Percentiles rank a stretch among this genome's conserved stretches.
phyloP scores from a whole-genome alignment of 2,113 vertebrate genomes.

The Hassar affinis region DNA sequence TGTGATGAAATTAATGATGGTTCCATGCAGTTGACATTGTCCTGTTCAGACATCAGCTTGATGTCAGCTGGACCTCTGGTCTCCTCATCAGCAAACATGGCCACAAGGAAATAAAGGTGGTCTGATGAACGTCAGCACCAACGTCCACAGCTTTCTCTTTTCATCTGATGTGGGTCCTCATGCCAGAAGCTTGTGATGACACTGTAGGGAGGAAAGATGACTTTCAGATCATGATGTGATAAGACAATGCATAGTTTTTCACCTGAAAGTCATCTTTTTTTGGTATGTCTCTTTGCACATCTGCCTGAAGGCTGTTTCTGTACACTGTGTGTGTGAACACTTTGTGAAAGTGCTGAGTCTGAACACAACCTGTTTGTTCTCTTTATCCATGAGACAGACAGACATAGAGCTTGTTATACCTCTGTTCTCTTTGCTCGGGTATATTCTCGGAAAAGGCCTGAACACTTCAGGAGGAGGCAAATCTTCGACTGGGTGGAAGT shows the following conservation, averaged over 20 bases:
- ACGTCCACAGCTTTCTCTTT: background rate
- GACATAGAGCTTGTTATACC: conserved; percentile 68
- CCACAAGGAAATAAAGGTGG: conserved; percentile 17
- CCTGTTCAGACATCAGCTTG: background rate
- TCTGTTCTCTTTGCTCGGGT: conserved; percentile 90
- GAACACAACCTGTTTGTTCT: conserved; percentile 19
- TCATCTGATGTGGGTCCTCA: conserved; percentile 78
- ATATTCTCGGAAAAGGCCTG: conserved; percentile 85
- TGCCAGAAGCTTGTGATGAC: conserved; percentile 72
- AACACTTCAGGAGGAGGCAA: conserved; percentile 93
- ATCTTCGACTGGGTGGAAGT: conserved; percentile 92
- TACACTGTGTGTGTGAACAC: background rate
- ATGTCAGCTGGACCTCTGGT: background rate
- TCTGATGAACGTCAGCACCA: conserved; percentile 50
- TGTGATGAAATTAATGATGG: background rate
- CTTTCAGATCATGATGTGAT: background rate
- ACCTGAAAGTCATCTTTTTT: background rate
- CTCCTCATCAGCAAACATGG: conserved; percentile 42
- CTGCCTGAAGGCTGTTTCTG: background rate
- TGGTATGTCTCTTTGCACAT: background rate
- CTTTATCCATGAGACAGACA: background rate
- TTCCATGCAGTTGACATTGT: background rate
- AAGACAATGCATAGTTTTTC: background rate
- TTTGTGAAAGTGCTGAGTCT: too few relatives aligned
- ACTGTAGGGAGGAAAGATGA: conserved; percentile 67